Base-by-base conservation (phyloP, 2,888 invertebrate genomes). In the Scaptodrosophila latifasciaeformis region DNA sequence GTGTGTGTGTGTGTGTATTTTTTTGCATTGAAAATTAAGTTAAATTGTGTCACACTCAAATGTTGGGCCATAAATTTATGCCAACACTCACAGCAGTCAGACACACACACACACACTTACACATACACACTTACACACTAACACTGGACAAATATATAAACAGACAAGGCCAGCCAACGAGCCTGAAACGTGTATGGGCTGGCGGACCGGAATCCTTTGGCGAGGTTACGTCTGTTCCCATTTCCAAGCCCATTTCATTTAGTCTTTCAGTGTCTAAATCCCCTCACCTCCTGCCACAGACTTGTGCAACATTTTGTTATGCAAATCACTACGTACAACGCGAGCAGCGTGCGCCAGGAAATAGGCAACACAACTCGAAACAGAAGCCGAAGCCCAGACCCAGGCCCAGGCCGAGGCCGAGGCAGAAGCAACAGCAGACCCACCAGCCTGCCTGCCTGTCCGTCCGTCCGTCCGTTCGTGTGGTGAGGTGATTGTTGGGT, bases 11-110 rank as follows among this genome's bases (percentile, higher is more conserved):
- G 42, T 49, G 58, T 58, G 54, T 50, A 51, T 52, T 55, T n/a
- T n/a, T n/a, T n/a, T 75, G 62, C 66, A 70, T 64, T 59, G 65
- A 57, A 76, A 81, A 81, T 80, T 80, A 80, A 82, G 70, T 79
- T 78, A 82, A 83, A 83, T 81, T 82, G 74, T 81, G 82, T 80
- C 83, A 82, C 81, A 78, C 76, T 81, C 82, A 78, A 81, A 80
- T 72, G 82, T 75, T 71, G 72, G 54, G 60, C 70, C 70, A 76
- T 79, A 76, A 76, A 79, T 79, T 76, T 54, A 56, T 55, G 69
- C 79, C 62, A 57, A 63, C 66, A 78, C 62, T 66, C 44, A 51
- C 62, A 64, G 54, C 56, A 58, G 58, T 65, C 49, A 55, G 61
- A 52, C 56, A 49, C 39, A 55, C 39, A 45, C 31, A 49, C 44